phyloP scores from a whole-genome alignment of 2,888 invertebrate species.

The Papilio elwesi region DNA sequence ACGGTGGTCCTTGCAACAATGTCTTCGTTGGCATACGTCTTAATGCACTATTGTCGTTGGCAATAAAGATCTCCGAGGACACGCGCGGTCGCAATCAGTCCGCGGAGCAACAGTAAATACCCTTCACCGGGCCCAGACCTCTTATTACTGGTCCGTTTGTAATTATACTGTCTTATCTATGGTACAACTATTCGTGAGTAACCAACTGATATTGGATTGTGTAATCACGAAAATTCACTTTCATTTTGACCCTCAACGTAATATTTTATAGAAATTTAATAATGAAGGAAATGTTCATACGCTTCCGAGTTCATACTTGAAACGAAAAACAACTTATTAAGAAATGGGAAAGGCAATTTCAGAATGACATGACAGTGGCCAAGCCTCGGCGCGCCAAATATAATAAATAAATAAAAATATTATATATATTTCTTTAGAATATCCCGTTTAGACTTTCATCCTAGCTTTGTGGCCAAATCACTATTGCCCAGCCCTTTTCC shows the following conservation, averaged over 20 bases:
- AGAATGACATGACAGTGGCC: too few species aligned
- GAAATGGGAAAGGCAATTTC: too few species aligned
- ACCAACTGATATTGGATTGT: neutral
- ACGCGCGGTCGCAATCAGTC: conserved; percentile 14
- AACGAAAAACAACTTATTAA: too few species aligned
- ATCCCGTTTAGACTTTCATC: too few species aligned
- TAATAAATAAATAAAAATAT: too few species aligned
- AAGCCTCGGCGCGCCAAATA: too few species aligned
- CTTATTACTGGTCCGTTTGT: conserved; percentile 44
- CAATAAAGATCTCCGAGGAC: conserved; percentile 30
- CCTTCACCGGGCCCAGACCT: conserved; percentile 47
- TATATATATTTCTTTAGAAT: too few species aligned
- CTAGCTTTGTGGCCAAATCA: too few species aligned
- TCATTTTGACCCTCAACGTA: neutral
- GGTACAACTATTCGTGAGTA: neutral
- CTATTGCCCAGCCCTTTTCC: too few species aligned
- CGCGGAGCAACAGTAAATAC: conserved; percentile 38
- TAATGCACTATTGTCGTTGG: conserved; percentile 11
- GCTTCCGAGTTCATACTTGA: too few species aligned
- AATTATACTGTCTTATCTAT: conserved; percentile 41
- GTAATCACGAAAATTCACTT: neutral
- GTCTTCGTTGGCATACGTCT: conserved; percentile 13
- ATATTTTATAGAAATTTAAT: neutral
- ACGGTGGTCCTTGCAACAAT: conserved; percentile 21
- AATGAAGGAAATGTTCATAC: too few species aligned